A percentile compares a stretch with the other conserved stretches of the same genome.
Conservation (phyloP, 2,888 invertebrate genomes). For the Venusia cambrica region DNA sequence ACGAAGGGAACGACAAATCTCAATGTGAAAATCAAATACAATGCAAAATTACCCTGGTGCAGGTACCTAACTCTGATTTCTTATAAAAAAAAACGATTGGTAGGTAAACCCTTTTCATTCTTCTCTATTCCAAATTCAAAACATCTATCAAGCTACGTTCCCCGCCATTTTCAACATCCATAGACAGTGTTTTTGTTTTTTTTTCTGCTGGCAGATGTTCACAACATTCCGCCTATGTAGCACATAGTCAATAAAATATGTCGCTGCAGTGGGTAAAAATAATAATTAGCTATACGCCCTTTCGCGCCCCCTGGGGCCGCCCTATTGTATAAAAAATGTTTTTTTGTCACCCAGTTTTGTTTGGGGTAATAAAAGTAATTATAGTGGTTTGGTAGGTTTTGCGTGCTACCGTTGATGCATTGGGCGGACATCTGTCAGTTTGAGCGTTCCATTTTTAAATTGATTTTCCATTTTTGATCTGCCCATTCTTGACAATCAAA, state of each 20-base stretch:
- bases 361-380: conserved; percentile 57
- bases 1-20: too few species aligned
- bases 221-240: conserved; percentile 43
- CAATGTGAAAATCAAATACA: too few species aligned
- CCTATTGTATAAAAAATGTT: conserved; percentile 37
- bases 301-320: conserved; percentile 44
- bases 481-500: too few species aligned
- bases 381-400: conserved; percentile 45
- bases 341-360: conserved; percentile 41
- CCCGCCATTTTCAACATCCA: conserved; percentile 40
- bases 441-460: conserved; percentile 19
- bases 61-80: too few species aligned
- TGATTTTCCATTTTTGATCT: conserved; percentile 10
- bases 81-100: neutral
- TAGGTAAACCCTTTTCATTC: conserved; percentile 8
- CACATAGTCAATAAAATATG: conserved; percentile 40
- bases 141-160: conserved; percentile 22
- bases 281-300: conserved; percentile 48
- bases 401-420: conserved; percentile 30
- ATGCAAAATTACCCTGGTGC: too few species aligned
- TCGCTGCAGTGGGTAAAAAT: too few species aligned
- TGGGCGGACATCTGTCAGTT: conserved; percentile 30
- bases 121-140: too few species aligned
- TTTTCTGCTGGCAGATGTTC: conserved; percentile 63
- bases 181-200: conserved; percentile 44